Evolutionary conservation across 2,113 vertebrate genomes (phyloP).

Genomic region (Muscicapa adusta): DNA sequence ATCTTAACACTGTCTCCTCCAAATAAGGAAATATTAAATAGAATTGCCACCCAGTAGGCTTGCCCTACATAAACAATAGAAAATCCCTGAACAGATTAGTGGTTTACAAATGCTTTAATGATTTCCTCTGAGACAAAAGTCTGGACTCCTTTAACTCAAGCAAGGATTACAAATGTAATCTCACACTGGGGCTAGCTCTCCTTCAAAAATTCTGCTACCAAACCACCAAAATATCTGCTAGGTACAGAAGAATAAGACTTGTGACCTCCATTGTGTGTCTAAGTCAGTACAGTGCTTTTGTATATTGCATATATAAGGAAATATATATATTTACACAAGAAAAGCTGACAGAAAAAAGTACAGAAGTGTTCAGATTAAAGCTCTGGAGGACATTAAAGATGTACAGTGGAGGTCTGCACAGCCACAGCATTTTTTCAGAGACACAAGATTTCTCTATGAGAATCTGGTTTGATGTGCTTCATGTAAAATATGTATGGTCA

Average conservation of each 20-base stretch:
- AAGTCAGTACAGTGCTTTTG: not conserved
- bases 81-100: slow-evolving; percentile 17
- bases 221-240: not conserved
- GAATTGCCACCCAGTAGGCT: not conserved
- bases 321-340: not conserved
- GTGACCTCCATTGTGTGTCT: not conserved
- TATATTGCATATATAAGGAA: not conserved
- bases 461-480: not conserved
- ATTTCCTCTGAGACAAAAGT: not conserved
- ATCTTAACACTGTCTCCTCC: not conserved
- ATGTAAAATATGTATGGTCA: not conserved
- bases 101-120: not conserved
- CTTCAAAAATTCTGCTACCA: not conserved
- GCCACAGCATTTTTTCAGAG: not conserved
- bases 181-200: not conserved
- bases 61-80: slow-evolving; percentile 16
- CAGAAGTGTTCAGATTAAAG: not conserved
- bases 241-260: not conserved
- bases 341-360: not conserved
- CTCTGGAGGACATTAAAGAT: not conserved
- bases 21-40: not conserved
- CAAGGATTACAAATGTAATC: slow-evolving; percentile 4
- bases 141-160: not conserved
- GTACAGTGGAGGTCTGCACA: not conserved
- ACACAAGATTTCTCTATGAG: not conserved